These are phyloP conservation scores for Neodiprion lecontei DNA, from an alignment of 1,140 invertebrate genomes.

Conservation along the genomic window DNA sequence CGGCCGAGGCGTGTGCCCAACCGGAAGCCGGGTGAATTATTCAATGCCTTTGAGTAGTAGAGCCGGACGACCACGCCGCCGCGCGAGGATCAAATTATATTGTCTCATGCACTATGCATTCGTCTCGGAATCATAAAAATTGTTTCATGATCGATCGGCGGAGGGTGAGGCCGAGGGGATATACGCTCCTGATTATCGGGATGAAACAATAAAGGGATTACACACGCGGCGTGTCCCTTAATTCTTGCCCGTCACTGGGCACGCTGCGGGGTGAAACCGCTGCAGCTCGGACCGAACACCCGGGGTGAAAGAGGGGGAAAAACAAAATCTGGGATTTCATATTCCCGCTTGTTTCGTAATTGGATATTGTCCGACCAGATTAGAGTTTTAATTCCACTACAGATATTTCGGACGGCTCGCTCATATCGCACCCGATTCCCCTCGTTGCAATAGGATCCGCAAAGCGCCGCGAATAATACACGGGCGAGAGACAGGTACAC, in stretches of 20 bases:
- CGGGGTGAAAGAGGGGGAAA: conserved; percentile 4
- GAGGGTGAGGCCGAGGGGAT: too few relatives aligned
- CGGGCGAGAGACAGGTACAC: too few relatives aligned
- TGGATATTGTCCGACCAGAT: conserved; percentile 59
- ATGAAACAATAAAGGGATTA: background rate
- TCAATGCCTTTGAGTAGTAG: conserved; percentile 22
- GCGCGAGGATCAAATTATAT: background rate
- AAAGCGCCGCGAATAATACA: too few relatives aligned
- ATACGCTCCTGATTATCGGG: too few relatives aligned
- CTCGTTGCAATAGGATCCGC: background rate
- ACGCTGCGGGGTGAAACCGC: background rate
- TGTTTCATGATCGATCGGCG: too few relatives aligned
- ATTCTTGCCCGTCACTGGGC: background rate
- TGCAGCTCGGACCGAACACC: background rate
- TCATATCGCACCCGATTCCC: background rate
- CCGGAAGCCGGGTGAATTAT: conserved; percentile 26
- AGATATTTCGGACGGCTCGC: conserved; percentile 36
- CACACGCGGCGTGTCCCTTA: background rate
- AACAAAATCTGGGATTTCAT: conserved; percentile 53
- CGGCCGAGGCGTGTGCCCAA: background rate
- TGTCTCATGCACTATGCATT: conserved; percentile 8
- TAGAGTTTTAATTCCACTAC: conserved; percentile 57
- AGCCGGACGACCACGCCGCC: background rate
- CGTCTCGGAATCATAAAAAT: background rate
- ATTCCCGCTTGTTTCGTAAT: conserved; percentile 51